These are phyloP conservation scores for Andrena cerasifolii DNA, from an alignment of 1,140 invertebrate species.

Conservation along the genomic window DNA sequence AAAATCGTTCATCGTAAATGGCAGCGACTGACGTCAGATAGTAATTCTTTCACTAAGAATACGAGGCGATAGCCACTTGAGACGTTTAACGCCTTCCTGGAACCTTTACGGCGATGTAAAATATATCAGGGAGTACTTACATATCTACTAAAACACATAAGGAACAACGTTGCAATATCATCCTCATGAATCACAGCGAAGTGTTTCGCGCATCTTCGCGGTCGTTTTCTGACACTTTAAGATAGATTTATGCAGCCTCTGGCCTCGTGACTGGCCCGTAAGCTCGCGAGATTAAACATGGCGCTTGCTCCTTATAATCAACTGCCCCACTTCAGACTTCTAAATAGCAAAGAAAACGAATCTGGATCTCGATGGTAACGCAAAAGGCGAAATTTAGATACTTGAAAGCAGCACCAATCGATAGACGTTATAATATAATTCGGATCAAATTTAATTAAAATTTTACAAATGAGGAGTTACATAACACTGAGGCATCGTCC, in stretches of 20 bases:
- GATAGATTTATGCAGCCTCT: slow-evolving; percentile 47
- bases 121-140: slow-evolving; percentile 30
- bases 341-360: background rate
- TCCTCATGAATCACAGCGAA: slow-evolving; percentile 49
- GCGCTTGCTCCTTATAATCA: background rate
- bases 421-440: background rate
- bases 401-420: background rate
- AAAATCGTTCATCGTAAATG: background rate
- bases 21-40: background rate
- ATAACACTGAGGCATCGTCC: too few relatives aligned
- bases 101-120: background rate
- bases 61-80: background rate
- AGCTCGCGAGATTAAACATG: background rate
- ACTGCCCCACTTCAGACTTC: background rate
- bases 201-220: slow-evolving; percentile 53
- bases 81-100: background rate
- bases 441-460: background rate
- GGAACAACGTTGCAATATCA: slow-evolving; percentile 49
- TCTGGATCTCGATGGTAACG: too few relatives aligned
- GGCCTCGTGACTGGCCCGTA: background rate
- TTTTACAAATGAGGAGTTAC: too few relatives aligned
- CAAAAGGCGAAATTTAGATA: background rate
- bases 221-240: slow-evolving; percentile 40
- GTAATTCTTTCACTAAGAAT: background rate
- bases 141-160: slow-evolving; percentile 27